These are phyloP conservation scores for Zeugodacus cucurbitae DNA, from an alignment of 1,140 invertebrate species.

Conservation along the genomic window DNA sequence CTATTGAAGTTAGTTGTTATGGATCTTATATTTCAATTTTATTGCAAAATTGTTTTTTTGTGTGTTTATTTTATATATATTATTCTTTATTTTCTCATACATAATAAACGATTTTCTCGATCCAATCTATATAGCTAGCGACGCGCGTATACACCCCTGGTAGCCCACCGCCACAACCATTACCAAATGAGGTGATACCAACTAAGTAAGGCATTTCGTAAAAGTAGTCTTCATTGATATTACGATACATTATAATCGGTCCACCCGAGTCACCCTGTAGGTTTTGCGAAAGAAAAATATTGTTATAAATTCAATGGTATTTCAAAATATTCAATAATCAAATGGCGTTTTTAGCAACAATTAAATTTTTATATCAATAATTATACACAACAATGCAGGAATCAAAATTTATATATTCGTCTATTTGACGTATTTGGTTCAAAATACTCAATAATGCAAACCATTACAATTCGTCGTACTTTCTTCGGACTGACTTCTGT, in stretches of 20 bases:
- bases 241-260: constrained; percentile 70
- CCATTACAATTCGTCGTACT: too few relatives aligned
- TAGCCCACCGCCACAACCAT: constrained; percentile 79
- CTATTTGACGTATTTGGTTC: too few relatives aligned
- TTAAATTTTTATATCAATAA: too few relatives aligned
- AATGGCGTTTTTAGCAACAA: too few relatives aligned
- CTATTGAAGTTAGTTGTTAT: not conserved
- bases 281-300: too few relatives aligned
- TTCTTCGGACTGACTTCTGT: too few relatives aligned
- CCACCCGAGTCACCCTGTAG: constrained; percentile 73
- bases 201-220: constrained; percentile 75
- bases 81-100: not conserved
- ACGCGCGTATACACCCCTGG: constrained; percentile 78
- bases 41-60: not conserved
- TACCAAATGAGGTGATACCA: constrained; percentile 81
- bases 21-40: not conserved
- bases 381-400: too few relatives aligned
- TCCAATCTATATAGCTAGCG: constrained; percentile 72
- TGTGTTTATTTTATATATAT: not conserved
- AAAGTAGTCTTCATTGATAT: constrained; percentile 70
- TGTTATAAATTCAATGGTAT: too few relatives aligned
- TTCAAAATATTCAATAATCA: too few relatives aligned
- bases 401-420: too few relatives aligned
- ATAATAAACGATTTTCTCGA: constrained; percentile 65
- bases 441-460: too few relatives aligned